Conservation (phyloP, 2,113 vertebrate species). For the Trinectes maculatus region DNA sequence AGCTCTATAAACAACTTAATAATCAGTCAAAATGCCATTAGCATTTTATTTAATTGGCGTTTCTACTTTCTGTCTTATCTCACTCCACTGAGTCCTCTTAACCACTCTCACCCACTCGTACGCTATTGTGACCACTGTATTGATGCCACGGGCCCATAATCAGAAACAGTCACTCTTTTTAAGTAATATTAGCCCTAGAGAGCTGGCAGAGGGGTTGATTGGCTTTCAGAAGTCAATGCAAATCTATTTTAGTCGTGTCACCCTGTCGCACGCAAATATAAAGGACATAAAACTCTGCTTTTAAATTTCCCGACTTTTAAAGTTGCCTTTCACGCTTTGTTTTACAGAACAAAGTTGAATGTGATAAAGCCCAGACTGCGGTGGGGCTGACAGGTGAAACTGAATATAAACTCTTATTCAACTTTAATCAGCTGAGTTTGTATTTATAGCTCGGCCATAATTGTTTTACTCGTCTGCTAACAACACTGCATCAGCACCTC, state of each 20-base stretch:
- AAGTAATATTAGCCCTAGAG: neutral
- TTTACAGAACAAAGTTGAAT: conserved; percentile 25
- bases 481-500: conserved; percentile 69
- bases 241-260: neutral
- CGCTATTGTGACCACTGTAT: conserved; percentile 18
- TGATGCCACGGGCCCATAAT: conserved; percentile 9
- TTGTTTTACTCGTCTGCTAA: conserved; percentile 69
- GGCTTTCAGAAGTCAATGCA: conserved; percentile 2
- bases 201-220: neutral
- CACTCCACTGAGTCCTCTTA: conserved; percentile 27
- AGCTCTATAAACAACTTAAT: conserved; percentile 3
- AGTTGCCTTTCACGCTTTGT: neutral
- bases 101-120: conserved; percentile 24
- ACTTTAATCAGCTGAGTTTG: conserved; percentile 66
- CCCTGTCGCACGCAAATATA: neutral
- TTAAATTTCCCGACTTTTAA: conserved; percentile 1
- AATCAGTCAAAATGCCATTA: conserved; percentile 7
- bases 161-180: neutral
- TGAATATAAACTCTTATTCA: conserved; percentile 59
- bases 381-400: conserved; percentile 56
- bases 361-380: conserved; percentile 39
- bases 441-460: conserved; percentile 71
- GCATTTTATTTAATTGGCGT: neutral
- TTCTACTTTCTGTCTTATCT: conserved; percentile 20
- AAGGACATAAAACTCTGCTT: neutral